Percentiles rank a stretch among this genome's conserved stretches.
Evolutionary conservation across 2,797 vertebrate species (phyloP).

Genomic region (Neosalanx taihuensis): DNA sequence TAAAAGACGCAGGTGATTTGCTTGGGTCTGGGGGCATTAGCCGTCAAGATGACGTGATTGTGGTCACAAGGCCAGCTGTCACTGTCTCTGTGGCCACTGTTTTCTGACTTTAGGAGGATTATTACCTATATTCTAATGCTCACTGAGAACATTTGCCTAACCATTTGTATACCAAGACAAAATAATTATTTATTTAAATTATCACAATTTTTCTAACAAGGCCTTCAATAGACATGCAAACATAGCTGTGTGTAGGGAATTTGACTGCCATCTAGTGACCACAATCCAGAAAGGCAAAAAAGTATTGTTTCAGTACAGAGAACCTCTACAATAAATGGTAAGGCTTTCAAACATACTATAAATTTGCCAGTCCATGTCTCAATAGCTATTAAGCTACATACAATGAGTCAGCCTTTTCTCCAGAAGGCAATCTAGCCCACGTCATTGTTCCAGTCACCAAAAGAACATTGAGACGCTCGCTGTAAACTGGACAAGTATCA

Average conservation of each 20-base stretch:
- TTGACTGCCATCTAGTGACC: constrained; percentile 8
- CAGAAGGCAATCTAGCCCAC: not conserved
- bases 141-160: not conserved
- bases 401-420: not conserved
- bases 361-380: not conserved
- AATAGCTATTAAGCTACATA: not conserved
- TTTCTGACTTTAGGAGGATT: not conserved
- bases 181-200: not conserved
- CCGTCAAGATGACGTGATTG: not conserved
- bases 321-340: not conserved
- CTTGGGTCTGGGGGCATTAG: constrained; percentile 17
- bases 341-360: not conserved
- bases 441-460: not conserved
- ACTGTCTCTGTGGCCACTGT: not conserved
- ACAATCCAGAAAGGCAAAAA: not conserved
- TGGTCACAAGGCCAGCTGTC: not conserved
- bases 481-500: not conserved
- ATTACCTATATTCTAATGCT: not conserved
- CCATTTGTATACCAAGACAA: not conserved
- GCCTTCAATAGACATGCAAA: not conserved
- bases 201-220: not conserved
- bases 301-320: not conserved
- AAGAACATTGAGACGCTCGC: not conserved
- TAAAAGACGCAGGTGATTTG: constrained; percentile 34
- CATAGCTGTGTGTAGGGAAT: not conserved